These are phyloP conservation scores for Clistopyga incitator DNA, from an alignment of 2,888 invertebrate species.

Conservation along the genomic window DNA sequence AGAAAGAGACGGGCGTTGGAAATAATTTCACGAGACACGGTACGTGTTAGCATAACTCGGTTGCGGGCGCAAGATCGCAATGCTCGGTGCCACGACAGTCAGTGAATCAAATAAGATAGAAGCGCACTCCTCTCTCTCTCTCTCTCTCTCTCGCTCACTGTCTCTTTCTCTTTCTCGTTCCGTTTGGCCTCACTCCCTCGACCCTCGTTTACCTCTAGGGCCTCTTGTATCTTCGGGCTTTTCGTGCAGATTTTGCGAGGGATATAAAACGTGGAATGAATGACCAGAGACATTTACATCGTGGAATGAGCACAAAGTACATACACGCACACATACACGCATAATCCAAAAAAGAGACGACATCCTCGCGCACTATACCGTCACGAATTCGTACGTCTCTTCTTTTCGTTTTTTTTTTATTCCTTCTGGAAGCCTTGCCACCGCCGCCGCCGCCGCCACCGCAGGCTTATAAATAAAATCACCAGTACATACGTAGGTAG, in stretches of 20 bases:
- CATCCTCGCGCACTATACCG: conserved; percentile 54
- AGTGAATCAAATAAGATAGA: conserved; percentile 65
- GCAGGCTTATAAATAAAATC: conserved; percentile 82
- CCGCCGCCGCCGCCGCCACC: not conserved
- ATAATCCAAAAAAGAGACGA: conserved; percentile 51
- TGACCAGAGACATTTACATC: conserved; percentile 76
- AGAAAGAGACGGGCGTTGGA: conserved; percentile 63
- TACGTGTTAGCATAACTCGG: conserved; percentile 62
- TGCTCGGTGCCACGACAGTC: conserved; percentile 53
- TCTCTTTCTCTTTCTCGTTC: conserved; percentile 32
- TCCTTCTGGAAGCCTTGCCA: conserved; percentile 19
- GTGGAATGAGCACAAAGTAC: conserved; percentile 52
- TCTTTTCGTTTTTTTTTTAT: conserved; percentile 42
- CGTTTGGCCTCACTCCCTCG: not conserved
- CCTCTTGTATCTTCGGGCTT: conserved; percentile 66
- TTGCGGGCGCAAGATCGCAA: conserved; percentile 33
- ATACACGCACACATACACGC: not conserved
- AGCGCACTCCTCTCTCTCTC: conserved; percentile 34
- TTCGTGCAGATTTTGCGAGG: conserved; percentile 72
- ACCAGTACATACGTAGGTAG: conserved; percentile 69
- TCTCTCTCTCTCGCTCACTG: conserved; percentile 11
- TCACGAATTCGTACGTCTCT: conserved; percentile 56
- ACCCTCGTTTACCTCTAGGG: conserved; percentile 15
- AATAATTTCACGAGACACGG: conserved; percentile 60
- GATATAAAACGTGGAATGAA: conserved; percentile 83